Percentiles rank a stretch among this genome's conserved stretches.
These are phyloP conservation scores for Reticulitermes lucifugus DNA, from an alignment of 2,888 invertebrate genomes.

Conservation along the genomic window DNA sequence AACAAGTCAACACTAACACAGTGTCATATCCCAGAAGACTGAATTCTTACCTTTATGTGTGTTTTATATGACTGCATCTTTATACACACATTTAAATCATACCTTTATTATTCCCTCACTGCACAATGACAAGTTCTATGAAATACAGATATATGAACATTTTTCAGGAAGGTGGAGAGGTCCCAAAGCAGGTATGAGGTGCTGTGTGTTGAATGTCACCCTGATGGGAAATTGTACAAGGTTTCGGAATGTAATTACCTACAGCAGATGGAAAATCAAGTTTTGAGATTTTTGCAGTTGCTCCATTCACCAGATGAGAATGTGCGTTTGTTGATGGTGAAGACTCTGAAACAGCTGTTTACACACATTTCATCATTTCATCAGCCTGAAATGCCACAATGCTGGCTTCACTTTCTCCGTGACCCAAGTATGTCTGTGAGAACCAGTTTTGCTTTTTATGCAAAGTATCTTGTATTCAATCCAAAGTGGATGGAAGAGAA, in stretches of 20 bases:
- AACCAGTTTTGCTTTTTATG: not conserved
- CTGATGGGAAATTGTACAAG: not conserved
- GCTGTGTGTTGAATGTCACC: not conserved
- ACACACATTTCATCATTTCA: constrained; percentile 1
- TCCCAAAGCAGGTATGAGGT: not conserved
- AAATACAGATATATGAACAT: not conserved
- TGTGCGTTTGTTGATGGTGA: not conserved
- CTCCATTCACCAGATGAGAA: not conserved
- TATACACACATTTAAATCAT: too few species aligned
- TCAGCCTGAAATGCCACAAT: not conserved
- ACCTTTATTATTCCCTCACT: too few species aligned
- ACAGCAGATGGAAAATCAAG: not conserved
- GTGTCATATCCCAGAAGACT: too few species aligned
- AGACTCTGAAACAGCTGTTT: not conserved
- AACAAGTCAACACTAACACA: too few species aligned
- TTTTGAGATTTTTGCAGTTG: not conserved
- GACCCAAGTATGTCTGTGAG: not conserved
- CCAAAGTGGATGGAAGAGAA: constrained; percentile 47
- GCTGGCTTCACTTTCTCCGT: not conserved
- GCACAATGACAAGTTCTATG: not conserved
- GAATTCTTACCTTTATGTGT: too few species aligned
- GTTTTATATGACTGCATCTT: too few species aligned
- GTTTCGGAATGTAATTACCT: not conserved
- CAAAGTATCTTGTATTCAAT: constrained; percentile 44
- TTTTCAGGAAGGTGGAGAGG: not conserved